Base-by-base conservation (phyloP, 2,113 vertebrate species). In the Hyperopisus bebe region DNA sequence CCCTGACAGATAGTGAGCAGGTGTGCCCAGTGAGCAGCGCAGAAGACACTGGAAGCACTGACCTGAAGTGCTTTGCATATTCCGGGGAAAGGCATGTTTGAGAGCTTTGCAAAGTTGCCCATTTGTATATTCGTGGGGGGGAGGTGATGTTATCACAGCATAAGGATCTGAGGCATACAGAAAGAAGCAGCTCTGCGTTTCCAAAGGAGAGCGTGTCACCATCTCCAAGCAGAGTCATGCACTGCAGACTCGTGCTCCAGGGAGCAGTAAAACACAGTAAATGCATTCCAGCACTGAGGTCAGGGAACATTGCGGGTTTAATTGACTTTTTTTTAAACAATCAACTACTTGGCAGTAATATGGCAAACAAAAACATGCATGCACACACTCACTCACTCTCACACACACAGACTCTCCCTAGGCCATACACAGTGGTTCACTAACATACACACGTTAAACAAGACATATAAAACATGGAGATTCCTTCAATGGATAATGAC, bases 41-140 rank as follows among this genome's bases (percentile, higher is more conserved):
- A 19, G 19, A 44, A 21, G 77, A 8, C 5, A 3, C 3, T 47
- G 51, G 10, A 8, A 48, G 15, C 24, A 3, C 77, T 62, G 80
- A 89, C 80, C 74, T 46, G 50, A 48, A 6, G 50, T 3, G 39
- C 35, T 89, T 89, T 89, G 77, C 89, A 89, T 89, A 84, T 84
- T 10, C 89, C 58, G 51, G 50, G 50, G 35, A 58, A 27, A 11
- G 88, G 39, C 31, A 7, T 31, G 21, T 62, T 84, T 84, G 80
- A 62, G 51, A 80, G 31, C 21, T 31, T 83, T 44, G 50, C 48
- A 53, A 80, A 89, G n/a, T 10, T 13, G 35, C 50, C 55, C 58
- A 85, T 84, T 87, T 87, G 85, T 87, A 87, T 87, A 87, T 87
- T 87, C 0, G 15, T 53, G 27, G n/a, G 27, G 62, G 66, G 70